Base-by-base conservation (phyloP, 2,888 invertebrate genomes). In the Stomorhina lunata region DNA sequence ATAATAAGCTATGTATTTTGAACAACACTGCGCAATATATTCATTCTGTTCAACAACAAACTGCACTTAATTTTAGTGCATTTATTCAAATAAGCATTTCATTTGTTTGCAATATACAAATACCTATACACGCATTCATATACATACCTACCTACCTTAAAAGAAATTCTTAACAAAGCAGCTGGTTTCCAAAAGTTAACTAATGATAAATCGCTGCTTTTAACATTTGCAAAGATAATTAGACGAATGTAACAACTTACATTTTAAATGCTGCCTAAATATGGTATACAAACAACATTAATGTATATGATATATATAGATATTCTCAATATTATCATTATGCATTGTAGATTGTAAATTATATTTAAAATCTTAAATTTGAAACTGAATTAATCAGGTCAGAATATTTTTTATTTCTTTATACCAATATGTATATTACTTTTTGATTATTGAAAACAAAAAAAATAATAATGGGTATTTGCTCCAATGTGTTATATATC, bases 61-160 rank as follows among this genome's bases (percentile, higher is more conserved):
- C 50, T 59, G 61, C 69, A 69, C 61, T 69, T 69, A 43, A 43
- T 43, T 77, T 53, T 34, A 10, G 69, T 61, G 69, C 69, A 69
- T 77, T 69, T 78, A 69, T 43, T 71, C 10, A 55, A 57, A 78
- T 37, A 61, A 32, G 69, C 53, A 78, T 71, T 78, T 78, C 15
- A 6, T 53, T 63, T 27, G 25, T 53, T 63, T 66, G 7, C 20
- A 57, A 43, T 17, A 29, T n/a, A n/a, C n/a, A n/a, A n/a, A n/a
- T n/a, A n/a, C n/a, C n/a, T n/a, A n/a, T n/a, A 20, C 15, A 43
- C 7, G 40, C 22, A 37, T 37, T 17, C 12, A 59, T 3, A 12
- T 7, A 7, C 40, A 25, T 25, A 22, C n/a, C 1, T 22, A 37
- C 4, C 5, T 45, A 0, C 20, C 7, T 5, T 9, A n/a, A 27